phyloP scores from a whole-genome alignment of 2,888 invertebrate species.

The Lypha dubia region DNA sequence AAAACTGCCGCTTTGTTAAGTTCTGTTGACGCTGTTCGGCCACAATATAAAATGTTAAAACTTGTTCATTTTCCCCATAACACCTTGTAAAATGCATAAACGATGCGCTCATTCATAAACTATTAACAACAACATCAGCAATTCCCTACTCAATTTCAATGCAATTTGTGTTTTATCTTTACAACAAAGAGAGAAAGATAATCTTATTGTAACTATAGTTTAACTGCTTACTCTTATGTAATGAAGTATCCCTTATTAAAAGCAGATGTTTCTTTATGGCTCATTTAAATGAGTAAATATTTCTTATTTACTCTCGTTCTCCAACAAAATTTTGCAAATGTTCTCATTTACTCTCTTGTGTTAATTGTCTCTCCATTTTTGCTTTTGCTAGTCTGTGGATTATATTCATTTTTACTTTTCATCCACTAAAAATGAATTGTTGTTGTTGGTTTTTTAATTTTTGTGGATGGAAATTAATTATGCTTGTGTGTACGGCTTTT shows the following conservation, averaged over 20 bases:
- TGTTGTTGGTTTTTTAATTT: slow-evolving; percentile 21
- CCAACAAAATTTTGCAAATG: background rate
- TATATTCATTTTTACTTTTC: slow-evolving; percentile 63
- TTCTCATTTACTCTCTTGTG: background rate
- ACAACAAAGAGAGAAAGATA: background rate
- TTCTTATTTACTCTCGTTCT: background rate
- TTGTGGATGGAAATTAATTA: slow-evolving; percentile 64
- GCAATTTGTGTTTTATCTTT: slow-evolving; percentile 30
- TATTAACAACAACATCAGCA: slow-evolving; percentile 40
- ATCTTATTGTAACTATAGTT: background rate
- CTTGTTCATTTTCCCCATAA: slow-evolving; percentile 56
- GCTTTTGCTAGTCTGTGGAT: slow-evolving; percentile 60
- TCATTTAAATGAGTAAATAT: slow-evolving; percentile 37
- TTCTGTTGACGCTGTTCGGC: slow-evolving; percentile 70
- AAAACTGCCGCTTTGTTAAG: slow-evolving; percentile 77
- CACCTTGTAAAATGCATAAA: slow-evolving; percentile 56
- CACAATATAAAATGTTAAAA: slow-evolving; percentile 70
- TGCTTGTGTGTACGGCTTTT: background rate
- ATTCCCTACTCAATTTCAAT: slow-evolving; percentile 46
- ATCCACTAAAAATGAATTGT: slow-evolving; percentile 58
- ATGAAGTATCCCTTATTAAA: background rate
- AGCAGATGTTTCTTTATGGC: slow-evolving; percentile 64
- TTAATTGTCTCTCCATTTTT: background rate
- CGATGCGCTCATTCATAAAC: slow-evolving; percentile 70
- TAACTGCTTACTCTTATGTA: slow-evolving; percentile 3